Conservation (phyloP, 2,113 vertebrate genomes). For the Lepus americanus region DNA sequence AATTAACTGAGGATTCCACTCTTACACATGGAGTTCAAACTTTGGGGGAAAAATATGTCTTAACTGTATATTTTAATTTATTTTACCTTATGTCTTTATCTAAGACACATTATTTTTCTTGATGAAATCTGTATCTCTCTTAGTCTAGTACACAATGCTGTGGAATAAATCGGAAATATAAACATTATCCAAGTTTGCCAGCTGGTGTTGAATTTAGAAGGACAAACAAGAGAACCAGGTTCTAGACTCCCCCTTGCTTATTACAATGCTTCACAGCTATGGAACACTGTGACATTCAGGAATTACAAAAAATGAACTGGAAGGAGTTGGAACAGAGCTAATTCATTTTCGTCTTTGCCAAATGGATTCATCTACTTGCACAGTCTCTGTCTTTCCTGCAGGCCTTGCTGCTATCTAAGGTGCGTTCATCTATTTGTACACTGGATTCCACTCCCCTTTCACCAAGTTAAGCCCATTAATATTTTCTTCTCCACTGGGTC, state of each 20-base stretch:
- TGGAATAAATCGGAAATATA: neutral
- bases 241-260: neutral
- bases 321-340: neutral
- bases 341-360: neutral
- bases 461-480: neutral
- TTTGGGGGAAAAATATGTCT: neutral
- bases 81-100: neutral
- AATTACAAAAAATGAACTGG: neutral
- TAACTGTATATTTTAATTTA: constrained; percentile 5
- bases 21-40: constrained; percentile 4
- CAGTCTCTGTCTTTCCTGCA: neutral
- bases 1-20: neutral
- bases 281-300: neutral
- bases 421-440: too few relatives aligned
- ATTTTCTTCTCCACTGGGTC: neutral
- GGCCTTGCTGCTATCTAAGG: neutral
- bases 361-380: neutral
- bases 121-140: neutral
- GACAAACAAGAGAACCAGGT: neutral
- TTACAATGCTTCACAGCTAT: neutral
- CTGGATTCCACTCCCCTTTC: neutral
- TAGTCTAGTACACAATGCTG: neutral
- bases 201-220: neutral
- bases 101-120: neutral
- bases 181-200: neutral